A percentile compares a stretch with the other conserved stretches of the same genome.
These are phyloP conservation scores for Clistopyga incitator DNA, from an alignment of 2,888 invertebrate genomes.

Conservation along the genomic window DNA sequence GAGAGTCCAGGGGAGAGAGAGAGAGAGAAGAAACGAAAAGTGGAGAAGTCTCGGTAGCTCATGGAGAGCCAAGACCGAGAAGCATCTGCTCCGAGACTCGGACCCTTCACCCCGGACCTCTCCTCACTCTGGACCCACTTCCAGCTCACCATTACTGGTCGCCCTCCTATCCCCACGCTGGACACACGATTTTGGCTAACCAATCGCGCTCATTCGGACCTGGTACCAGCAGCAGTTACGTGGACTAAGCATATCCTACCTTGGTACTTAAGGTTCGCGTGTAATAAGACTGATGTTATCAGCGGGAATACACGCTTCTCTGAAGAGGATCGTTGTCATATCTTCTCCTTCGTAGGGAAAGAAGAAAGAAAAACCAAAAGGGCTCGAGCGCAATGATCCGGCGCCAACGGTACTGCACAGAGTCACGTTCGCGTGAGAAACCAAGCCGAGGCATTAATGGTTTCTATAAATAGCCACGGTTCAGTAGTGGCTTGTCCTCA, in stretches of 20 bases:
- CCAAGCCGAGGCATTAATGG: slow-evolving; percentile 31
- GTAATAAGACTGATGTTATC: slow-evolving; percentile 6
- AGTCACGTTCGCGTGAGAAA: slow-evolving; percentile 36
- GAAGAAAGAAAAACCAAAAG: slow-evolving; percentile 15
- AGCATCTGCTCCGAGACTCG: slow-evolving; percentile 53
- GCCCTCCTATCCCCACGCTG: slow-evolving; percentile 10
- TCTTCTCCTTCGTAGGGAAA: neutral
- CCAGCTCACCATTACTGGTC: slow-evolving; percentile 19
- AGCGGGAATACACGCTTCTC: slow-evolving; percentile 4
- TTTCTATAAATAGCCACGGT: slow-evolving; percentile 36
- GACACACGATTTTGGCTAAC: slow-evolving; percentile 3
- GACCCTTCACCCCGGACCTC: slow-evolving; percentile 28
- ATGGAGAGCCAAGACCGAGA: slow-evolving; percentile 18
- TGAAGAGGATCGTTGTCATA: neutral
- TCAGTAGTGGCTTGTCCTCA: neutral
- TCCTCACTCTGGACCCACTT: slow-evolving; percentile 22
- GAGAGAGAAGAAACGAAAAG: neutral
- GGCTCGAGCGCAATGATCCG: slow-evolving; percentile 31
- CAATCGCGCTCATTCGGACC: slow-evolving; percentile 6
- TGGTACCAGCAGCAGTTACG: neutral
- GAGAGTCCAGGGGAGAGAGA: neutral
- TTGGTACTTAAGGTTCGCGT: neutral
- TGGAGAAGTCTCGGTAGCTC: slow-evolving; percentile 23
- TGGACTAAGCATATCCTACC: neutral
- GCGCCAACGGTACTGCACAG: slow-evolving; percentile 37